Evolutionary conservation across 2,113 vertebrate species (phyloP), one percentile per base, ranked within the genome.

Genomic region (Thinocorus orbignyianus): DNA sequence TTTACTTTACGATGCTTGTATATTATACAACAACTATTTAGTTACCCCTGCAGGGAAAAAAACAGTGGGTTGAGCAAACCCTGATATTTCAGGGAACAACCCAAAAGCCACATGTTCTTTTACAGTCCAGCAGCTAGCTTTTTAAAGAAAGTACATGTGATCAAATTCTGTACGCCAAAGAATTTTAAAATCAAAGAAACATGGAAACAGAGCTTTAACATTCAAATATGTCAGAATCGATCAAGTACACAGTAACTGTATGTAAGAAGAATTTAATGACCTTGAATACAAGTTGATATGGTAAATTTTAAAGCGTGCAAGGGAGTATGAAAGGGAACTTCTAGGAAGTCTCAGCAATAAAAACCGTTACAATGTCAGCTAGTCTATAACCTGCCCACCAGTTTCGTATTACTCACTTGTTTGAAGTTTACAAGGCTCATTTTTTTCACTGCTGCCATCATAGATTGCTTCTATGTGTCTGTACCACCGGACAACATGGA

Each of bases 401-500:
- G 85, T 64, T 92, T 66, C 4, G 2, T 88, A 95, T 97, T 99
- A 99, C 99, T 99, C 99, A 99, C 99, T 98, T 98, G 98, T 96
- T 95, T 98, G 98, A 90, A 94, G 96, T 98, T 98, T 98, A 98
- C 96, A 97, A 81, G 98, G 97, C 97, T 95, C 86, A 95, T 73
- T 96, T 73, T 96, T 96, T 96, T 97, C 97, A 78, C 74, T 86
- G 97, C 90, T 96, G 92, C 97, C 97, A 95, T 96, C 98, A 98
- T 98, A 98, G 97, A 99, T 97, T 86, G 98, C 98, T 66, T 98
- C 98, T 97, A 99, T 98, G 98, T 99, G 99, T 96, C 98, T 99
- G 98, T 99, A 99, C 99, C 99, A 99, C 96, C 99, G 99, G 97
- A 99, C 98, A 97, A 99, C 98, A 93, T 99, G 99, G 96, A 98